Conservation (phyloP, 2,797 vertebrate species). For the Xenopus petersii region DNA sequence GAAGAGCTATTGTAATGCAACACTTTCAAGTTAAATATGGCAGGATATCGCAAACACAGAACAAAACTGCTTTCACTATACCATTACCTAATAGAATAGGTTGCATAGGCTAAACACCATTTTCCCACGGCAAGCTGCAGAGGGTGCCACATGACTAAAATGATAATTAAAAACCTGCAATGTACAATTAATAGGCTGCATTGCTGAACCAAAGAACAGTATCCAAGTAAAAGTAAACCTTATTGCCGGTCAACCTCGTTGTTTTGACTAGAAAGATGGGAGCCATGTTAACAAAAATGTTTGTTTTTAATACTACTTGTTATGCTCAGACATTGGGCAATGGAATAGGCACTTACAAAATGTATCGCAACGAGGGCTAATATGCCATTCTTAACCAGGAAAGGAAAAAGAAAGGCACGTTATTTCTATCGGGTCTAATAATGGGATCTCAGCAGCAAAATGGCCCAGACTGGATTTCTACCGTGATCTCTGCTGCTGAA, state of each 20-base stretch:
- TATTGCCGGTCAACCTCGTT: too few relatives aligned
- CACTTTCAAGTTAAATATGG: too few relatives aligned
- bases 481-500: slow-evolving; percentile 67
- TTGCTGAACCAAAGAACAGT: neutral
- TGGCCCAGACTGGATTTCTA: slow-evolving; percentile 60
- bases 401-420: slow-evolving; percentile 64
- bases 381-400: slow-evolving; percentile 69
- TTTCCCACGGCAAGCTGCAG: neutral
- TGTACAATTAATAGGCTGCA: neutral
- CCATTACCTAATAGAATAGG: neutral
- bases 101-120: neutral
- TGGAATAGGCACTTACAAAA: slow-evolving; percentile 67
- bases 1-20: too few relatives aligned
- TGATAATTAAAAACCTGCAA: neutral
- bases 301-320: neutral
- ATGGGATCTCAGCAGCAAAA: slow-evolving; percentile 72
- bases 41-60: too few relatives aligned
- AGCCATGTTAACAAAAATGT: neutral
- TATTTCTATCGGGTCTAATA: slow-evolving; percentile 65
- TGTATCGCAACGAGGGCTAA: slow-evolving; percentile 64
- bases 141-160: neutral
- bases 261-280: neutral
- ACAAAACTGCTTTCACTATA: too few relatives aligned
- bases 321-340: slow-evolving; percentile 63
- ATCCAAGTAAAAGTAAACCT: too few relatives aligned